Base-by-base conservation (phyloP, 2,797 vertebrate species). In the Enteromius argenteus region DNA sequence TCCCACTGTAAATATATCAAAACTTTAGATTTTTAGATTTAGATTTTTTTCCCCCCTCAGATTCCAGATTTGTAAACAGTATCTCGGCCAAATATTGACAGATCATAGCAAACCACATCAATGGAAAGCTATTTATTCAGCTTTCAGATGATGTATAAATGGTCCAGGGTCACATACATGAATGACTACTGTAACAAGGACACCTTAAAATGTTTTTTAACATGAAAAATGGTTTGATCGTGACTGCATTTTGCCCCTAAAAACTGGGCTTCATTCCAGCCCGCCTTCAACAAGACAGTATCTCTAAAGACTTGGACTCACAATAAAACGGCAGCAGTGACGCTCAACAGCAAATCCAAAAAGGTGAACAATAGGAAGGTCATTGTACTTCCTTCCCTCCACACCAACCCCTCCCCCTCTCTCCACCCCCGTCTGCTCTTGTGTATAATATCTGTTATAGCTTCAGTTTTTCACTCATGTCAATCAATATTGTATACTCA, bases 361-460 rank as follows among this genome's bases (percentile, higher is more conserved):
- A 80, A 90, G 86, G 83, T 90, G 85, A 90, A 92, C 87, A 93
- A 91, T 92, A 79, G 87, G 80, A 90, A 89, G 86, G 87, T 87
- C 90, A 82, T 30, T 83, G 87, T 75, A 86, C 84, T 53, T 88
- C 69, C 89, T 86, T 85, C 84, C 88, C 75, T 79, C 84, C 85
- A 84, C 53, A 46, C 53, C 62, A 27, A 27, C 35, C 23, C 39
- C 37, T 53, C 46, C 72, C 23, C 42, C 42, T 0, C 27, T 27
- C 76, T 30, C 14, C 3, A 7, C 32, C 9, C 23, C 71, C 73
- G 5, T 58, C 49, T 83, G 62, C 37, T 69, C 68, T 17, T 56
- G 23, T 32, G 72, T 77, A 23, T 58, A 44, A 71, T 71, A 35
- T 62, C 51, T 21, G 53, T 19, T n/a, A 44, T 27, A 60, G 53